These are phyloP conservation scores for Scopus umbretta DNA, from an alignment of 2,113 vertebrate genomes.

Conservation along the genomic window DNA sequence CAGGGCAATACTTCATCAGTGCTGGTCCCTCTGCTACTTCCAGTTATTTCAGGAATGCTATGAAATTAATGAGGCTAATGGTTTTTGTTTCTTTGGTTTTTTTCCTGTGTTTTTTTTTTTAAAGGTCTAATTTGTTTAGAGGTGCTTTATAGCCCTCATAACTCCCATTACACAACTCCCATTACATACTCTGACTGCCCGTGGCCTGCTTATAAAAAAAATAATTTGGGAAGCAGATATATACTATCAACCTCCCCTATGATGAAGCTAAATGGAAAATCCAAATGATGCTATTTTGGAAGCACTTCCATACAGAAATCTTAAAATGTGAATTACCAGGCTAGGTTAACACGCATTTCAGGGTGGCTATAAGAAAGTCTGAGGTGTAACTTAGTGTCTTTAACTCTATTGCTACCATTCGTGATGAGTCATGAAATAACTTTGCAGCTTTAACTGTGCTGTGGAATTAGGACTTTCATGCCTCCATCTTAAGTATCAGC, in stretches of 20 bases:
- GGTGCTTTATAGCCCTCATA: neutral
- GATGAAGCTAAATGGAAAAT: neutral
- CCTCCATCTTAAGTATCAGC: neutral
- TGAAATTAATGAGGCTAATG: constrained; percentile 30
- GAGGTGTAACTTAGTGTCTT: neutral
- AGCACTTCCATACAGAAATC: neutral
- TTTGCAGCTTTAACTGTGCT: neutral
- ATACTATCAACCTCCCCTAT: neutral
- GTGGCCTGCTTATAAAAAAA: neutral
- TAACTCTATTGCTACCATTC: neutral
- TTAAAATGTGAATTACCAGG: neutral
- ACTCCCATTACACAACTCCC: neutral
- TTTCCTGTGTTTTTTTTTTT: neutral
- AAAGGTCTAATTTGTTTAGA: constrained; percentile 2
- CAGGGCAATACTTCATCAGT: neutral
- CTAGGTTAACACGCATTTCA: neutral
- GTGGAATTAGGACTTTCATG: neutral
- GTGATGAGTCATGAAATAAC: neutral
- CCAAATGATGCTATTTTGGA: neutral
- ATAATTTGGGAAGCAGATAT: neutral
- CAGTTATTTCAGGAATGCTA: constrained; percentile 22
- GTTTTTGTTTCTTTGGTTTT: neutral
- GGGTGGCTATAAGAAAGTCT: neutral
- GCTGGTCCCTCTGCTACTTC: neutral
- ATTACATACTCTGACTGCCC: neutral